Percentiles rank a stretch among this genome's conserved stretches.
Evolutionary conservation across 1,140 invertebrate species (phyloP).

Genomic region (Diuraphis noxia): DNA sequence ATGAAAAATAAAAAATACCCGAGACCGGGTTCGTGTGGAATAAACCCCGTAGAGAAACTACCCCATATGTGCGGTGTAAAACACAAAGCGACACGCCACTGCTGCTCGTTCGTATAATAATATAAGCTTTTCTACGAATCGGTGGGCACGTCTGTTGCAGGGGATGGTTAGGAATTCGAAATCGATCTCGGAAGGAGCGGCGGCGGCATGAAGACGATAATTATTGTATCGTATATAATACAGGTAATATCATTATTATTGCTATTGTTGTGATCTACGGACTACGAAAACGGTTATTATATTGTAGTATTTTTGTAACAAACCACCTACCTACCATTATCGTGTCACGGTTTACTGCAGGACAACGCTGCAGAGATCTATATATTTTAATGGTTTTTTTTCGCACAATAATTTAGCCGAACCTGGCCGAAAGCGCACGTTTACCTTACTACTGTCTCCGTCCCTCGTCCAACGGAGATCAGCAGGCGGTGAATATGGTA

Average conservation of each 20-base stretch:
- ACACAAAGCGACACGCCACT: neutral
- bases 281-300: neutral
- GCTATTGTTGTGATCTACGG: neutral
- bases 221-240: no score
- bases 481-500: neutral
- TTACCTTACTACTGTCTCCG: neutral
- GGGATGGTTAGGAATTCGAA: neutral
- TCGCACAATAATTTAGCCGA: neutral
- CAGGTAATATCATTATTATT: neutral
- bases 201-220: neutral
- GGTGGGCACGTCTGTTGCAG: neutral
- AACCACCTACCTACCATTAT: neutral
- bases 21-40: neutral
- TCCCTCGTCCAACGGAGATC: neutral
- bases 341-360: neutral
- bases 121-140: neutral
- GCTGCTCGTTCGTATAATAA: neutral
- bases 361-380: neutral
- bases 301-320: neutral
- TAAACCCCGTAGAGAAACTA: neutral
- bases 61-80: neutral
- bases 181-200: neutral
- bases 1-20: neutral
- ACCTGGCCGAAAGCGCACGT: neutral
- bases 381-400: neutral